A percentile compares a stretch with the other conserved stretches of the same genome.
phyloP scores from a whole-genome alignment of 1,140 invertebrate species.

The Leptopilina boulardi region DNA sequence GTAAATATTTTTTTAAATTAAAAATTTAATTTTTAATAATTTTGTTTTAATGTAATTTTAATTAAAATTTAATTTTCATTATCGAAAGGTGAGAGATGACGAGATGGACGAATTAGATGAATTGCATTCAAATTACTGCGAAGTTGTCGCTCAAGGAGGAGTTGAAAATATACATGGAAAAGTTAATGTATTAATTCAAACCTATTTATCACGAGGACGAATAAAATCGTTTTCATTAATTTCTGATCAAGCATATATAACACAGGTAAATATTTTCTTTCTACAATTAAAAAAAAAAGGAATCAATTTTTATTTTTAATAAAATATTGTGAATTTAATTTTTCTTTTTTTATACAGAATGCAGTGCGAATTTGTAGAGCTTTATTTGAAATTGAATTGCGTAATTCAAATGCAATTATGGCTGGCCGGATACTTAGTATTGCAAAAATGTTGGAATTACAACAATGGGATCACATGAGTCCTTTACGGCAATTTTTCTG shows the following conservation, averaged over 20 bases:
- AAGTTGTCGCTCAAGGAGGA: slow-evolving; percentile 86
- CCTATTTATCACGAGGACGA: slow-evolving; percentile 87
- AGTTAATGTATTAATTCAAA: slow-evolving; percentile 97
- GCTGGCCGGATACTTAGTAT: slow-evolving; percentile 88
- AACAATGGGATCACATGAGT: slow-evolving; percentile 92
- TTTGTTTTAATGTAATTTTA: not conserved
- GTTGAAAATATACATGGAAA: slow-evolving; percentile 95
- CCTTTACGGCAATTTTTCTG: slow-evolving; percentile 91
- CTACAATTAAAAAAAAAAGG: not conserved
- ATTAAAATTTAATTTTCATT: not conserved
- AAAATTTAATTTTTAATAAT: slow-evolving; percentile 27
- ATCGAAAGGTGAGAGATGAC: slow-evolving; percentile 88
- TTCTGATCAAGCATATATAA: slow-evolving; percentile 95
- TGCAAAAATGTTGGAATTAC: slow-evolving; percentile 93
- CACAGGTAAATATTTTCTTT: slow-evolving; percentile 81
- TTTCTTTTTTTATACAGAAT: slow-evolving; percentile 81
- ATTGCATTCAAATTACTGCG: slow-evolving; percentile 83
- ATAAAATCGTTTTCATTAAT: slow-evolving; percentile 93
- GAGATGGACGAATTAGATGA: slow-evolving; percentile 94
- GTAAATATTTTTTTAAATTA: slow-evolving; percentile 71
- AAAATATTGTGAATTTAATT: not conserved
- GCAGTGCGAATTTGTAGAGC: slow-evolving; percentile 92
- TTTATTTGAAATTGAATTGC: slow-evolving; percentile 94
- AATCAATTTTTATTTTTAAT: no score
- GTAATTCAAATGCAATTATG: slow-evolving; percentile 93